Conservation (phyloP, 2,113 vertebrate genomes). For the Cathartes aura region DNA sequence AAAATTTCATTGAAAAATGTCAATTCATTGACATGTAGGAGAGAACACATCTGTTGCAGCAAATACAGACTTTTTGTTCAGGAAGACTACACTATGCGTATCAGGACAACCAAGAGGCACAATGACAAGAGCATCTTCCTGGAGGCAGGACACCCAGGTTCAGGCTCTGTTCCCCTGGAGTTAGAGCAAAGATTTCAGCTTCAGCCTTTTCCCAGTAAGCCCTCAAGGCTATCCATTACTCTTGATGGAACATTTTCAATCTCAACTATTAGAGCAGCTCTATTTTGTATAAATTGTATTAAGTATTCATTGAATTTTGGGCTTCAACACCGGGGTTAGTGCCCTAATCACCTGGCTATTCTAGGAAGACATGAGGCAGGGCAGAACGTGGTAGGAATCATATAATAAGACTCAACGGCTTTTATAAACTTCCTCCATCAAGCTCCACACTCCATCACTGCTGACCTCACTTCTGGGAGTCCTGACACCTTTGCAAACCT, state of each 20-base stretch:
- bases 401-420: not conserved
- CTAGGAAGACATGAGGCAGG: not conserved
- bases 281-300: conserved; percentile 62
- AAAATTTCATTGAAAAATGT: not conserved
- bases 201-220: conserved; percentile 34
- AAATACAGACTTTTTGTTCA: not conserved
- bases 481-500: not conserved
- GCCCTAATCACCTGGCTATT: conserved; percentile 49
- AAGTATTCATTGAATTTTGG: conserved; percentile 67
- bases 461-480: not conserved
- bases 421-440: not conserved
- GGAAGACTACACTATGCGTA: not conserved
- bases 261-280: conserved; percentile 51
- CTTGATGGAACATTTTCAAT: conserved; percentile 68
- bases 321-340: conserved; percentile 51
- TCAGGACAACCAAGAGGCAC: not conserved
- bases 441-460: not conserved
- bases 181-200: not conserved
- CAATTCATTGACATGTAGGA: not conserved
- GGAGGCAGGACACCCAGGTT: not conserved
- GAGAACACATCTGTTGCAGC: not conserved
- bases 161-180: not conserved
- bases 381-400: not conserved
- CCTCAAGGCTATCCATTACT: conserved; percentile 71
- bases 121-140: not conserved